Percentiles rank a stretch among this genome's conserved stretches.
phyloP scores from a whole-genome alignment of 1,140 invertebrate species.

The Cydia amplana region DNA sequence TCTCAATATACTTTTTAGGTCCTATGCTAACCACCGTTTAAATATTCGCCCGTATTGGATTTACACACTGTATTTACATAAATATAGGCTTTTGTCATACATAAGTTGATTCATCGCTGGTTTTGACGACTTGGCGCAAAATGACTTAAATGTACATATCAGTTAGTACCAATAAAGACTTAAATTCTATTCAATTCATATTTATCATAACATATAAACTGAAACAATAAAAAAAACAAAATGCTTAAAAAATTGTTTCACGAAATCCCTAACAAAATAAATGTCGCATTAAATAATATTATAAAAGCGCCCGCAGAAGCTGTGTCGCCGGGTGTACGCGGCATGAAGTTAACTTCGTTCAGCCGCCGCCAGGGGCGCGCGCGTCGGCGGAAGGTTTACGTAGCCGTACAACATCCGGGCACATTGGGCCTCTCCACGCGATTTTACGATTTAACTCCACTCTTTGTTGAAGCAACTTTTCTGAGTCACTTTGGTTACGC shows the following conservation, averaged over 20 bases:
- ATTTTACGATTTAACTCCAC: slow-evolving; percentile 66
- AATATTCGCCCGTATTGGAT: no score
- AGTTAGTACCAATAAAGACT: no score
- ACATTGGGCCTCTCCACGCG: slow-evolving; percentile 77
- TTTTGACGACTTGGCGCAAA: no score
- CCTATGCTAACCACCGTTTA: no score
- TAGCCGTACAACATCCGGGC: slow-evolving; percentile 77
- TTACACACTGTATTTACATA: no score
- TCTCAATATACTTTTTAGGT: no score
- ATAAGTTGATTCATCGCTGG: neutral
- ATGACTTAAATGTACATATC: no score
- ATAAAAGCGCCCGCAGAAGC: slow-evolving; percentile 43
- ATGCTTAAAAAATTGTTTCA: neutral
- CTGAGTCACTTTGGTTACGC: slow-evolving; percentile 52
- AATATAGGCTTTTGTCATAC: neutral
- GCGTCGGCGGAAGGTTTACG: slow-evolving; percentile 76
- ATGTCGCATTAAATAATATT: slow-evolving; percentile 42
- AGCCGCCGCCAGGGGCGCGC: slow-evolving; percentile 67
- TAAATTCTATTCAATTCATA: no score
- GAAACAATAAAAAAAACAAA: neutral
- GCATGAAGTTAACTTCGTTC: slow-evolving; percentile 71
- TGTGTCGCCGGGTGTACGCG: slow-evolving; percentile 59
- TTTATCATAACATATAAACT: neutral
- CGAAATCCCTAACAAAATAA: slow-evolving; percentile 18
- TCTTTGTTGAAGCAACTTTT: slow-evolving; percentile 73